These are phyloP conservation scores for Camelus dromedarius DNA, from an alignment of 2,113 vertebrate species.

Conservation along the genomic window DNA sequence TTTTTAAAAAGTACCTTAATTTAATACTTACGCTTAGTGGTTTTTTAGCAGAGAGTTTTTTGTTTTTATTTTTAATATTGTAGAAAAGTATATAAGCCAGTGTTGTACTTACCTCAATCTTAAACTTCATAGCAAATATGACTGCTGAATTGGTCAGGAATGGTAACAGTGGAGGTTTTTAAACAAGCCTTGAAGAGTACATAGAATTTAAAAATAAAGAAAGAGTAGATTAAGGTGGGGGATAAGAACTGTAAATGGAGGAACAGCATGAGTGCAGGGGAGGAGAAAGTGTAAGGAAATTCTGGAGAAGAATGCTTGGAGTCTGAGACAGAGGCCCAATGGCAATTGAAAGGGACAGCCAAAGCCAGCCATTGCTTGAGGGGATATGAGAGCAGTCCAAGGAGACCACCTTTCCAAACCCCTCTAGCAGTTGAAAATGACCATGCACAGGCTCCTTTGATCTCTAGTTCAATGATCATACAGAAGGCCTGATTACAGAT, in stretches of 20 bases:
- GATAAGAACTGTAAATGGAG: not conserved
- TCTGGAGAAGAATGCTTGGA: not conserved
- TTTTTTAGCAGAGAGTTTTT: not conserved
- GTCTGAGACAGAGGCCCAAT: not conserved
- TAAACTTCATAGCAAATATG: not conserved
- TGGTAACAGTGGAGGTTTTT: not conserved
- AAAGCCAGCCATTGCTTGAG: not conserved
- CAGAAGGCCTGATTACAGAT: not conserved
- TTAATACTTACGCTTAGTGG: not conserved
- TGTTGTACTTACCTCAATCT: slow-evolving; percentile 32
- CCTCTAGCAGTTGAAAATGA: not conserved
- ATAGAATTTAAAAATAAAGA: not conserved
- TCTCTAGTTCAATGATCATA: not conserved
- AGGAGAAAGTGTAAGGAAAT: not conserved
- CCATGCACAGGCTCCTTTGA: not conserved
- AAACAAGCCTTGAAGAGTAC: not conserved
- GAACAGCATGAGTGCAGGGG: not conserved
- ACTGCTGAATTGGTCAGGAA: not conserved
- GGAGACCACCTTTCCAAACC: not conserved
- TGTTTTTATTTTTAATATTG: slow-evolving; percentile 21
- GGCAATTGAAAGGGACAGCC: not conserved
- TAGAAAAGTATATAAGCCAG: not conserved
- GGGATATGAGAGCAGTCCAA: not conserved
- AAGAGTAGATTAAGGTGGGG: not conserved
- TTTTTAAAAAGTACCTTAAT: not conserved